These are phyloP conservation scores for Phenganax marumi DNA, from an alignment of 92 coral and sea anemone genomes.

Conservation along the genomic window DNA sequence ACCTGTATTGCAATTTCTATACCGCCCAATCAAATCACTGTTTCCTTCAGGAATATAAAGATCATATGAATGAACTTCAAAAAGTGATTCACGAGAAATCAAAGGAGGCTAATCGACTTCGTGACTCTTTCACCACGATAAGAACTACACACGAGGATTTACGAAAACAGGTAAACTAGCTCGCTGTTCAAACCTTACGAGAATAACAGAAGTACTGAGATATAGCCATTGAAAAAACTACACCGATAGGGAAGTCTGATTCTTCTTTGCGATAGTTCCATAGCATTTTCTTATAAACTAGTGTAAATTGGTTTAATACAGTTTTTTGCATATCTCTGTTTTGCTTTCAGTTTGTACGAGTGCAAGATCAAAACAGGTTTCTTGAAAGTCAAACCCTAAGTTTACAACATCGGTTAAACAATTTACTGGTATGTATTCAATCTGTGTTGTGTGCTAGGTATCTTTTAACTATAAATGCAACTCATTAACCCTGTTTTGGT, in stretches of 20 bases:
- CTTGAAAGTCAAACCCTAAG: constrained; percentile 88
- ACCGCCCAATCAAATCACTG: not conserved
- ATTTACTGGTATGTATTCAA: constrained; percentile 67
- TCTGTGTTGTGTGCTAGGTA: not conserved
- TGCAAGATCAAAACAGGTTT: constrained; percentile 80
- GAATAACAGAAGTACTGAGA: not conserved
- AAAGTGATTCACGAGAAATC: constrained; percentile 75
- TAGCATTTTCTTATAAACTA: constrained; percentile 1
- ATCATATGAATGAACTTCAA: constrained; percentile 65
- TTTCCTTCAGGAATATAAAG: constrained; percentile 70
- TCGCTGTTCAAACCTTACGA: not conserved
- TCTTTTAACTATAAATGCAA: not conserved
- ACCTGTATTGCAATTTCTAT: not conserved
- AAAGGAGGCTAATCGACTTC: constrained; percentile 78
- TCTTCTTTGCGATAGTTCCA: constrained; percentile 3
- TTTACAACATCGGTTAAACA: constrained; percentile 87
- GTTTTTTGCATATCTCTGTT: not conserved
- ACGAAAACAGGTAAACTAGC: constrained; percentile 72
- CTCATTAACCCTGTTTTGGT: not conserved
- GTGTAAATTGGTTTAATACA: not conserved
- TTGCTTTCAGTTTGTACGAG: constrained; percentile 65
- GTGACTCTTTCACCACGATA: constrained; percentile 90
- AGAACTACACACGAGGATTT: constrained; percentile 87
- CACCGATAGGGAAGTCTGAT: not conserved
- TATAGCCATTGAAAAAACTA: too few relatives aligned